phyloP scores from a whole-genome alignment of 2,113 vertebrate genomes.

The Clarias macrocephalus region DNA sequence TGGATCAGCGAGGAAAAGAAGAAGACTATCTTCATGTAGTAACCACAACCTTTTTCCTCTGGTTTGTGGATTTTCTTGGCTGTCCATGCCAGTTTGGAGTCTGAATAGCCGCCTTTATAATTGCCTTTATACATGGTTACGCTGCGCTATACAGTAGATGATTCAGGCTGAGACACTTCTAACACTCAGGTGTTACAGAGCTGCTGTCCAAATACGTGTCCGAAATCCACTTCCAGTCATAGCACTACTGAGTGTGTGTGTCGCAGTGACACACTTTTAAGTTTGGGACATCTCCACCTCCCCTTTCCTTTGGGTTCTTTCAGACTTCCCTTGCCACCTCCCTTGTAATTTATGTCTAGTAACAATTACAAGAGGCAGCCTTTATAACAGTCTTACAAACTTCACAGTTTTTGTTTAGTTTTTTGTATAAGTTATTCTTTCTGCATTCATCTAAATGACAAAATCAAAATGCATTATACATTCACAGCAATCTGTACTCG shows the following conservation, averaged over 20 bases:
- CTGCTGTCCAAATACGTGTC: not conserved
- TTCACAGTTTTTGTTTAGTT: not conserved
- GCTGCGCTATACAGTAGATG: not conserved
- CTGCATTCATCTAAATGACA: not conserved
- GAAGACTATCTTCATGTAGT: constrained; percentile 89
- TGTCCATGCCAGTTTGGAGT: constrained; percentile 69
- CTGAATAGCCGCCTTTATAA: constrained; percentile 71
- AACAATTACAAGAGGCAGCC: not conserved
- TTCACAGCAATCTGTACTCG: not conserved
- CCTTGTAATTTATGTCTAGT: constrained; percentile 6
- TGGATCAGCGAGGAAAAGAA: constrained; percentile 91
- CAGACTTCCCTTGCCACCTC: constrained; percentile 3
- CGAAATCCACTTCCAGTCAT: not conserved
- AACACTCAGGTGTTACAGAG: not conserved
- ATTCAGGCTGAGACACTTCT: not conserved
- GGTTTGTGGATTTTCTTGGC: constrained; percentile 66
- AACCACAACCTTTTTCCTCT: constrained; percentile 71
- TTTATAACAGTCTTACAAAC: not conserved
- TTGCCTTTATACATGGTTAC: constrained; percentile 74
- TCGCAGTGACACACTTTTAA: constrained; percentile 14
- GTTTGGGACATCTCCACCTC: constrained; percentile 30
- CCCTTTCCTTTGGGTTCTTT: constrained; percentile 25
- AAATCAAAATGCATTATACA: not conserved
- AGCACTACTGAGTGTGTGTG: not conserved
- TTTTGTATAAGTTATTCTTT: not conserved